phyloP scores from a whole-genome alignment of 2,113 vertebrate genomes.

The Cyanistes caeruleus region DNA sequence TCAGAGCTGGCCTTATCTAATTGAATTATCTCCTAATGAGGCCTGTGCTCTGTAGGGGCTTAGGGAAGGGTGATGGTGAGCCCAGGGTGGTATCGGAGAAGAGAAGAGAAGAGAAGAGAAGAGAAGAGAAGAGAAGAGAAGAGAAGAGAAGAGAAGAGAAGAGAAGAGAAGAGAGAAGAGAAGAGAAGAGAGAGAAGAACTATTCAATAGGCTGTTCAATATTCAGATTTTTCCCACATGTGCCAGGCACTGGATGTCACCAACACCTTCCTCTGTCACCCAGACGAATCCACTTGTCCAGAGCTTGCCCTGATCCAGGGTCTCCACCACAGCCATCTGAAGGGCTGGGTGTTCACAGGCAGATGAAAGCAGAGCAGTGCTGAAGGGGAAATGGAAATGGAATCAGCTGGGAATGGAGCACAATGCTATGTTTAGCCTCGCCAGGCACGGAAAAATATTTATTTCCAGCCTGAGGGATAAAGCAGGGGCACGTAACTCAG shows the following conservation, averaged over 20 bases:
- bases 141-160: not conserved
- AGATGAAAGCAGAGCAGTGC: constrained; percentile 20
- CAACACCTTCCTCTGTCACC: not conserved
- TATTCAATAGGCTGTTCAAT: not conserved
- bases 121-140: not conserved
- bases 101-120: not conserved
- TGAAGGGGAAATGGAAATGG: constrained; percentile 23
- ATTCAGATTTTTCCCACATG: not conserved
- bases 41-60: not conserved
- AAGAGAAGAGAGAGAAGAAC: too few relatives aligned
- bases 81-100: too few relatives aligned
- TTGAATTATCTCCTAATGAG: constrained; percentile 2
- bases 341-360: not conserved
- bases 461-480: constrained; percentile 35
- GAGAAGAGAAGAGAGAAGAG: too few relatives aligned
- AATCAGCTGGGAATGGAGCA: constrained; percentile 33
- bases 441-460: constrained; percentile 56
- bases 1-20: constrained; percentile 1
- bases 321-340: not conserved
- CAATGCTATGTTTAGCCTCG: constrained; percentile 41
- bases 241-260: not conserved
- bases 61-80: too few relatives aligned
- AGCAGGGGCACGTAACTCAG: constrained; percentile 10
- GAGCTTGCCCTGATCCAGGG: not conserved
- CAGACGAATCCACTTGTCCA: not conserved